phyloP scores from a whole-genome alignment of 2,888 invertebrate species.

The Macaria liturata region DNA sequence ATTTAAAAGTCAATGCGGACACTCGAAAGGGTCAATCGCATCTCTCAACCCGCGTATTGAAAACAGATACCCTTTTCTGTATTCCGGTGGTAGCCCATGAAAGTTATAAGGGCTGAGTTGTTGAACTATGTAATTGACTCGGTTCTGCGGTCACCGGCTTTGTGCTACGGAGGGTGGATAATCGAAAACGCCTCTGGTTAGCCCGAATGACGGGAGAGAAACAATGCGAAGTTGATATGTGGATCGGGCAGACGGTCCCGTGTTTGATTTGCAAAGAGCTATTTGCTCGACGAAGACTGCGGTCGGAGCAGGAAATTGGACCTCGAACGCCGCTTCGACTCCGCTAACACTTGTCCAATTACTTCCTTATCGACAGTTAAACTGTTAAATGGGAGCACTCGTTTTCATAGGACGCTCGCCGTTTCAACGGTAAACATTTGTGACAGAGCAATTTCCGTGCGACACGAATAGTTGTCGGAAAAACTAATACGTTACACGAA shows the following conservation, averaged over 20 bases:
- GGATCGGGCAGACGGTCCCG: constrained; percentile 75
- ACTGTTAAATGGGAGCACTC: constrained; percentile 56
- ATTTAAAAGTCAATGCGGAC: constrained; percentile 84
- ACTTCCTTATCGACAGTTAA: constrained; percentile 58
- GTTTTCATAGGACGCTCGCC: constrained; percentile 54
- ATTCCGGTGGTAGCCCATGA: constrained; percentile 80
- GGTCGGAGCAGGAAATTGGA: constrained; percentile 75
- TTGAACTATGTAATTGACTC: constrained; percentile 84
- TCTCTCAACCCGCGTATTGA: constrained; percentile 75
- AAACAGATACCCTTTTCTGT: constrained; percentile 83
- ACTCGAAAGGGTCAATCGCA: constrained; percentile 82
- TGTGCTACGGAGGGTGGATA: constrained; percentile 78
- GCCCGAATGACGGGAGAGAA: constrained; percentile 75
- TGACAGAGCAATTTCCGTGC: constrained; percentile 67
- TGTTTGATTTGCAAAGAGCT: constrained; percentile 82
- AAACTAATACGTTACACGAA: constrained; percentile 73
- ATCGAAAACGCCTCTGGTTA: constrained; percentile 82
- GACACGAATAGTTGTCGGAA: constrained; percentile 63
- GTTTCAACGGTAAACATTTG: constrained; percentile 52
- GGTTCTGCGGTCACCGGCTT: constrained; percentile 80
- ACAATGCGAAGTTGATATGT: constrained; percentile 82
- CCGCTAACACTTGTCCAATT: constrained; percentile 74
- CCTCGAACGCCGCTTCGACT: constrained; percentile 56
- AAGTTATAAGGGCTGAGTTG: constrained; percentile 83
- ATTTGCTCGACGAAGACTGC: constrained; percentile 74